Percentiles rank a stretch among this genome's conserved stretches.
phyloP scores from a whole-genome alignment of 2,888 invertebrate genomes.

The Nymphalis c-album region DNA sequence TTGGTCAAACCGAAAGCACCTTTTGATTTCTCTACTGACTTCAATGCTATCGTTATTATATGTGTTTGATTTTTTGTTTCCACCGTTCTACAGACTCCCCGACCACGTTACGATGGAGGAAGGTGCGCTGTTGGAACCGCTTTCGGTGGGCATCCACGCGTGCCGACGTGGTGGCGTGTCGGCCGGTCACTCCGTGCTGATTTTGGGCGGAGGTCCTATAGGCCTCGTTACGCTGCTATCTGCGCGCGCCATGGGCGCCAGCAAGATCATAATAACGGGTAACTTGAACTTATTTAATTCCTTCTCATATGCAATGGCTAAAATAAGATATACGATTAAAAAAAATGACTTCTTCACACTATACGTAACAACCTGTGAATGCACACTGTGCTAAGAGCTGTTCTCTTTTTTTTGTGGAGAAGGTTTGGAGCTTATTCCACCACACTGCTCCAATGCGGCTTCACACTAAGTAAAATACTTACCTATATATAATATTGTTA shows the following conservation, averaged over 20 bases:
- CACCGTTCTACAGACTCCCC: slow-evolving; percentile 84
- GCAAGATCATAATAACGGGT: slow-evolving; percentile 89
- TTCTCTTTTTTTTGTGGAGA: no score
- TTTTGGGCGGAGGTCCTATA: slow-evolving; percentile 94
- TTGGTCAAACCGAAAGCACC: no score
- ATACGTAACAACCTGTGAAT: no score
- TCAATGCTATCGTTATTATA: no score
- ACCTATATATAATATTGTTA: no score
- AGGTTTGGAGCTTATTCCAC: no score
- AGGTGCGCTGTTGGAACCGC: slow-evolving; percentile 95
- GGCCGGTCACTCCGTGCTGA: slow-evolving; percentile 86
- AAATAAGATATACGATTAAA: no score
- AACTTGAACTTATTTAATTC: slow-evolving; percentile 12
- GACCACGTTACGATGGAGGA: slow-evolving; percentile 95
- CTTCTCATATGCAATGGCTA: neutral
- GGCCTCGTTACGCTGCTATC: slow-evolving; percentile 90
- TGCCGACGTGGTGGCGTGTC: slow-evolving; percentile 91
- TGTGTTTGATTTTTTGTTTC: no score
- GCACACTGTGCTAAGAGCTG: no score
- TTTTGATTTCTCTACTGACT: no score
- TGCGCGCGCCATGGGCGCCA: slow-evolving; percentile 93
- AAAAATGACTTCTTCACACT: neutral
- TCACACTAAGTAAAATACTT: no score
- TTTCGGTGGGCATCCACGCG: slow-evolving; percentile 96
- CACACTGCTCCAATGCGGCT: no score